Base-by-base conservation (phyloP, 1,140 invertebrate genomes). In the Magallana ariakensis region DNA sequence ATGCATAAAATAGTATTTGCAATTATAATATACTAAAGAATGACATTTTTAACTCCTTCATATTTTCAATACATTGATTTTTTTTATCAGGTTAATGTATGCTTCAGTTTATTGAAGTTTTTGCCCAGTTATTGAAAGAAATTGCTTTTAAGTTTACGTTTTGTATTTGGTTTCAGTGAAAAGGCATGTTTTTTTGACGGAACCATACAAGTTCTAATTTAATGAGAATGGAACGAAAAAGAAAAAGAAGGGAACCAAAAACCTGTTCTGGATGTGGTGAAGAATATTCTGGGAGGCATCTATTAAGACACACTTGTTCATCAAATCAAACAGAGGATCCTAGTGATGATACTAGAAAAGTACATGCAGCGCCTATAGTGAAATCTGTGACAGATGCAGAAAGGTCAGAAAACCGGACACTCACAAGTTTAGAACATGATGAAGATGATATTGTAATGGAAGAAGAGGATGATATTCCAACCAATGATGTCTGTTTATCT, bases 161-260 rank as follows among this genome's bases (percentile, higher is more conserved):
- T 70, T 26, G n/a, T 70, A 22, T 70, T 70, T 70, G n/a, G 62
- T 70, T 70, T 16, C n/a, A 70, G 62, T 70, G 62, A 70, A 70
- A 70, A 70, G 62, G 26, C 62, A 70, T 70, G 19, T 70, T 70
- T 70, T 70, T 22, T 22, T 70, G n/a, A 70, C 19, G 62, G 62
- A 70, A 70, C 62, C 62, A 22, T 70, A 70, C 11, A 19, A 70
- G 62, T 70, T 70, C 19, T 70, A 19, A 11, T 22, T 19, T 70
- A 26, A 70, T 70, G 11, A 19, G 26, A 11, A 70, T 70, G 62
- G 62, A 70, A 11, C 62, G 62, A 16, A 70, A 70, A 70, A 70
- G 62, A 22, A 70, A 22, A 70, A 6, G 62, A 22, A 70, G 62
- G 62, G 19, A 70, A 70, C 62, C 62, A 19, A 70, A 70, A 70